Evolutionary conservation across 2,797 vertebrate species (phyloP).

Genomic region (Staurois parvus): DNA sequence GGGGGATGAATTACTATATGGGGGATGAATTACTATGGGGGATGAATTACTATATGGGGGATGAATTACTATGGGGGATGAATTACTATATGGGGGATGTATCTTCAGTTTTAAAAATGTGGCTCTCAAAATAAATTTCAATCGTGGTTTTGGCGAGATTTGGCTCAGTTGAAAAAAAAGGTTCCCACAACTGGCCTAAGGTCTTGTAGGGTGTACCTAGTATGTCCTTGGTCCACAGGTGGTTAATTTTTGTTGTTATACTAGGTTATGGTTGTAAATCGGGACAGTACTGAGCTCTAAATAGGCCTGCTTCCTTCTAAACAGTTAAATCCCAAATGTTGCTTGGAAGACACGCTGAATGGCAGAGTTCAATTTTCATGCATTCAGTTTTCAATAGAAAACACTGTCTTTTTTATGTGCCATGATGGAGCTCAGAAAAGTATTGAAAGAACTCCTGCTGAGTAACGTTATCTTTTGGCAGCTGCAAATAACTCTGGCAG

Average conservation of each 20-base stretch:
- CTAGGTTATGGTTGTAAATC: not conserved
- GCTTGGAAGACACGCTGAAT: not conserved
- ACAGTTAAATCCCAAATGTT: not conserved
- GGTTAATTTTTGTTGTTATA: not conserved
- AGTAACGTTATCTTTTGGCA: conserved; percentile 24
- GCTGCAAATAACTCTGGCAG: conserved; percentile 3
- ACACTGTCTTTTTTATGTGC: not conserved
- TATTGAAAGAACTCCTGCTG: not conserved
- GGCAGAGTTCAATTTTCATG: not conserved
- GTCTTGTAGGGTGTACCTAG: not conserved
- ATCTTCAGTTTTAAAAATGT: too few species aligned
- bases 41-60: too few species aligned
- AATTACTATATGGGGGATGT: too few species aligned
- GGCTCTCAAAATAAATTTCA: too few species aligned
- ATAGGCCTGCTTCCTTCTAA: not conserved
- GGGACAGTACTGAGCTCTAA: not conserved
- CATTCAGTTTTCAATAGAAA: not conserved
- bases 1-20: too few species aligned
- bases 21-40: too few species aligned
- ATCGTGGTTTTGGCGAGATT: too few species aligned
- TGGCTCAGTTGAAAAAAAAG: too few species aligned
- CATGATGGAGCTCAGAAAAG: not conserved
- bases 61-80: too few species aligned
- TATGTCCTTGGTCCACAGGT: not conserved
- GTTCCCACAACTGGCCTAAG: too few species aligned